These are phyloP conservation scores for Calosoma granatense DNA, from an alignment of 1,140 invertebrate genomes.

Conservation along the genomic window DNA sequence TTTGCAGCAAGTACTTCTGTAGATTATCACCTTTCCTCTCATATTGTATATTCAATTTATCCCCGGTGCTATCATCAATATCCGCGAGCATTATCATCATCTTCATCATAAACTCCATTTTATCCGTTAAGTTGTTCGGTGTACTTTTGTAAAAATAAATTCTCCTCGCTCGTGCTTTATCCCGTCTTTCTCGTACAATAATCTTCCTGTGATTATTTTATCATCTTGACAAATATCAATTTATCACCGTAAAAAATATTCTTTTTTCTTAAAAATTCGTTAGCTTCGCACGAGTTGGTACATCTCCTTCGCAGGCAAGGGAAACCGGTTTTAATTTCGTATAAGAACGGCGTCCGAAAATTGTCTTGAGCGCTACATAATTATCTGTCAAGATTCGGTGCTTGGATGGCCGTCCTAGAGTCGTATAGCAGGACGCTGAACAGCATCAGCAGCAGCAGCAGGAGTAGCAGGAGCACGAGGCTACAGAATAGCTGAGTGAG, in stretches of 20 bases:
- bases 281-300: too few relatives aligned
- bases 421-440: not conserved
- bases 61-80: too few relatives aligned
- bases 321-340: not conserved
- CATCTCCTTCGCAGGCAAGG: not conserved
- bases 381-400: slow-evolving; percentile 1
- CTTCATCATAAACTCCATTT: too few relatives aligned
- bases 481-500: not conserved
- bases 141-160: not conserved
- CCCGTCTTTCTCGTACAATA: not conserved
- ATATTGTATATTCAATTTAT: too few relatives aligned
- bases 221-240: not conserved
- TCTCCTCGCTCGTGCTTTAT: not conserved
- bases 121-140: not conserved
- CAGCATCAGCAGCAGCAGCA: not conserved
- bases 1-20: too few relatives aligned
- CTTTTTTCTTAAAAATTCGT: not conserved
- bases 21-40: too few relatives aligned
- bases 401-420: not conserved
- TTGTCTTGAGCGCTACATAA: not conserved
- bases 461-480: too few relatives aligned
- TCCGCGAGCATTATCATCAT: too few relatives aligned
- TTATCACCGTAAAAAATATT: not conserved
- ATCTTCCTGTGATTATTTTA: not conserved
- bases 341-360: not conserved